A percentile compares a stretch with the other conserved stretches of the same genome.
These are phyloP conservation scores for Nomada fabriciana DNA, from an alignment of 2,888 invertebrate genomes.

Conservation along the genomic window DNA sequence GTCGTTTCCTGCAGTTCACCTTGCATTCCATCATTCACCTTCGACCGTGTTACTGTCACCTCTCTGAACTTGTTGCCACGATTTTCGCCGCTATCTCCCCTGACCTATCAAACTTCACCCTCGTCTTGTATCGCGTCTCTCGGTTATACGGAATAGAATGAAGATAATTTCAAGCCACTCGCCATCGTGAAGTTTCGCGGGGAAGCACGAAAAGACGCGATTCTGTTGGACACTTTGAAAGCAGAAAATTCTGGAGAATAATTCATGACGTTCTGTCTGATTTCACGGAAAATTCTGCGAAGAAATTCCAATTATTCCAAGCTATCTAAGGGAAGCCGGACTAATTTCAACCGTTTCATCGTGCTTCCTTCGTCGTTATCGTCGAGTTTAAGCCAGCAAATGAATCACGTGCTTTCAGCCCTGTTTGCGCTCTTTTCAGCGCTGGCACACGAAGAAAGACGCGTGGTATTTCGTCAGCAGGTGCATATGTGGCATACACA, in stretches of 20 bases:
- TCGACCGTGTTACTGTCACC: background rate
- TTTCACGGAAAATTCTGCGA: background rate
- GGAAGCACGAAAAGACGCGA: background rate
- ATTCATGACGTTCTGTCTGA: background rate
- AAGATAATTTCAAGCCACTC: background rate
- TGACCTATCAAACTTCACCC: conserved; percentile 16
- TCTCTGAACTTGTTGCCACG: background rate
- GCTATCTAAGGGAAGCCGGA: background rate
- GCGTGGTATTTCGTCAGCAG: background rate
- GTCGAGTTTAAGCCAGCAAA: conserved; percentile 5
- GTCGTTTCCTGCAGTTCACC: background rate
- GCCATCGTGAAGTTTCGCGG: background rate
- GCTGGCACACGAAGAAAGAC: conserved; percentile 1
- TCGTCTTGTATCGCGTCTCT: background rate
- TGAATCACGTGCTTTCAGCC: conserved; percentile 29
- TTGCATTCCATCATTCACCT: background rate
- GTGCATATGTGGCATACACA: conserved; percentile 22
- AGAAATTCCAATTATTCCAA: background rate
- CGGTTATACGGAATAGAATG: background rate
- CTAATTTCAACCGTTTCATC: conserved; percentile 12
- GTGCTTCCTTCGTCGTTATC: conserved; percentile 17
- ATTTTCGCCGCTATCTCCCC: conserved; percentile 9
- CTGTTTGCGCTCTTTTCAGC: conserved; percentile 37
- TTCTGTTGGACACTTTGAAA: background rate
- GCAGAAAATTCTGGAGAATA: background rate